Evolutionary conservation across 2,113 vertebrate species (phyloP).

Genomic region (Syrmaticus mikado): DNA sequence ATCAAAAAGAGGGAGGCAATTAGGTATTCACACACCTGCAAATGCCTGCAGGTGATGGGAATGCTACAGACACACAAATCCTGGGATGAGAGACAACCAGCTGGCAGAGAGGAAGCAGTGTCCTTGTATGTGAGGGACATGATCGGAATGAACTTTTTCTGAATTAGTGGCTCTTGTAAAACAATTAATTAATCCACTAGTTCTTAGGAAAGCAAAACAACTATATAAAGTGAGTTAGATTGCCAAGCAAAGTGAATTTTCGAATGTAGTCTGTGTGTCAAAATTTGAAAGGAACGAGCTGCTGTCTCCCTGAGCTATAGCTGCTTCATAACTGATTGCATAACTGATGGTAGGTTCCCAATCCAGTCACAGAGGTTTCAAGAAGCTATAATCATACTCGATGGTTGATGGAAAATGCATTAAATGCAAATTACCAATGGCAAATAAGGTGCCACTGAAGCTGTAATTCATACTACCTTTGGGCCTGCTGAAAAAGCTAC

Average conservation of each 20-base stretch:
- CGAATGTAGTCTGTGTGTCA: slow-evolving; percentile 46
- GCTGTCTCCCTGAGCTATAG: slow-evolving; percentile 1
- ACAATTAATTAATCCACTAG: neutral
- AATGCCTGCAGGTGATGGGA: neutral
- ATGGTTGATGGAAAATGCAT: neutral
- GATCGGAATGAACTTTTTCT: neutral
- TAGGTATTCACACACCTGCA: neutral
- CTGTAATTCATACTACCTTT: neutral
- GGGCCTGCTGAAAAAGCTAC: neutral
- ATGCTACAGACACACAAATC: neutral
- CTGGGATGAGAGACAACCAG: neutral
- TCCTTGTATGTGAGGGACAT: neutral
- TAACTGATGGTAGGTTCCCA: neutral
- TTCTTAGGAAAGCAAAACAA: neutral
- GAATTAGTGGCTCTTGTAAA: neutral
- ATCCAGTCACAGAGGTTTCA: neutral
- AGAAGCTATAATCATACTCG: neutral
- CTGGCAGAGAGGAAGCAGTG: neutral
- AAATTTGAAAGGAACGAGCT: slow-evolving; percentile 29
- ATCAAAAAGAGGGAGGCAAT: neutral
- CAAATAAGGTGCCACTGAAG: neutral
- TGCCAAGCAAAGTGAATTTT: slow-evolving; percentile 6
- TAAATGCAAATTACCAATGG: neutral
- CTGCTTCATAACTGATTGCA: slow-evolving; percentile 5
- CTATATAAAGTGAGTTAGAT: slow-evolving; percentile 14